Evolutionary conservation across 2,113 vertebrate species (phyloP).

Genomic region (Crotalus viridis): DNA sequence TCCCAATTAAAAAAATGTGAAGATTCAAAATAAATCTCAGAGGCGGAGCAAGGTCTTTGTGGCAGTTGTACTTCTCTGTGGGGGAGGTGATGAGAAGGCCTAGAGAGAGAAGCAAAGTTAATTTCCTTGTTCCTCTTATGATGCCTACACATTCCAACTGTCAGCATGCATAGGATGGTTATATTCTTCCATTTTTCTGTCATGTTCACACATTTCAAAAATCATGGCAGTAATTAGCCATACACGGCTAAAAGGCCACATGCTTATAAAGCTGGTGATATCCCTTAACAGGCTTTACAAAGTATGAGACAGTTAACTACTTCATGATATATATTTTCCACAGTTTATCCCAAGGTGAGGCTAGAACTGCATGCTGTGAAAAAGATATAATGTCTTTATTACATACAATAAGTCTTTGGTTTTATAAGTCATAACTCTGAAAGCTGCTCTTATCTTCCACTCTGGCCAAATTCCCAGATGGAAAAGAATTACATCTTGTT

Average conservation of each 20-base stretch:
- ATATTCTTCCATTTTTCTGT: background rate
- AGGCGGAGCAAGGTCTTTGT: background rate
- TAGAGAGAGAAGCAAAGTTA: background rate
- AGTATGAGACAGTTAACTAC: background rate
- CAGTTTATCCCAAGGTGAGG: background rate
- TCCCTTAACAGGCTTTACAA: background rate
- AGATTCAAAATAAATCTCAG: background rate
- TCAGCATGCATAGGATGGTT: background rate
- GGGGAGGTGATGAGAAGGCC: background rate
- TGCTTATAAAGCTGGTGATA: background rate
- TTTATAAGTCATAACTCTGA: background rate
- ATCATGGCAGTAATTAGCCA: background rate
- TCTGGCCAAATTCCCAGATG: background rate
- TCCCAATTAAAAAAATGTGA: background rate
- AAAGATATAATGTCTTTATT: background rate
- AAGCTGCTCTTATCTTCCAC: background rate
- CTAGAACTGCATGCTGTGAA: background rate
- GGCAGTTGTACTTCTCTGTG: background rate
- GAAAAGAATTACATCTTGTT: no score
- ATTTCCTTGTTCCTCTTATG: background rate
- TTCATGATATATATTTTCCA: background rate
- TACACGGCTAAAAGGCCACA: rapidly evolving
- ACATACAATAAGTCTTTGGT: background rate
- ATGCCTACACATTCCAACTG: background rate
- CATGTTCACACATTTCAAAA: background rate